phyloP scores from a whole-genome alignment of 2,888 invertebrate genomes.

The Byasa hedistus region DNA sequence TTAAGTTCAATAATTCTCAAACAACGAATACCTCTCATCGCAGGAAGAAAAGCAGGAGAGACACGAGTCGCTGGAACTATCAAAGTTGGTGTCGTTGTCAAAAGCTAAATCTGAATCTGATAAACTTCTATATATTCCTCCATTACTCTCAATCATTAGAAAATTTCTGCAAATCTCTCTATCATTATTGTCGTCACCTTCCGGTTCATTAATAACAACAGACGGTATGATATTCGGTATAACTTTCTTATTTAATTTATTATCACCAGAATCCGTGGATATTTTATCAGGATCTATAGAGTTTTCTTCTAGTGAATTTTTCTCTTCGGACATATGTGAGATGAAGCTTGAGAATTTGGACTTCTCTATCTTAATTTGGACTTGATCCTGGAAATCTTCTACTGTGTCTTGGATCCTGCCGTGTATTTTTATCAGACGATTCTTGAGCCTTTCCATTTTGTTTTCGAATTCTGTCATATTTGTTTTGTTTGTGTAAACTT shows the following conservation, averaged over 20 bases:
- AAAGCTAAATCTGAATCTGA: conserved; percentile 59
- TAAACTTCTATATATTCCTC: conserved; percentile 53
- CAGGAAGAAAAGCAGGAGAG: conserved; percentile 57
- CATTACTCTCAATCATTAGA: conserved; percentile 56
- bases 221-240: conserved; percentile 51
- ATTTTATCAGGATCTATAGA: conserved; percentile 39
- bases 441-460: conserved; percentile 63
- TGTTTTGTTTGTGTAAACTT: not conserved
- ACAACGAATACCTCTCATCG: conserved; percentile 57
- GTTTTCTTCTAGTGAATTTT: conserved; percentile 53
- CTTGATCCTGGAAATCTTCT: conserved; percentile 69
- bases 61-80: conserved; percentile 62
- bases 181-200: conserved; percentile 39
- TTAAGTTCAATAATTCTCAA: not conserved
- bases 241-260: conserved; percentile 28
- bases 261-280: conserved; percentile 46
- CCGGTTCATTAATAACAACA: conserved; percentile 58
- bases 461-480: conserved; percentile 60
- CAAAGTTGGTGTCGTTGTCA: conserved; percentile 46
- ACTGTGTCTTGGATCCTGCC: conserved; percentile 67
- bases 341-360: conserved; percentile 57
- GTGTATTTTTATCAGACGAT: conserved; percentile 59
- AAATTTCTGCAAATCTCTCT: conserved; percentile 58
- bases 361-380: conserved; percentile 62
- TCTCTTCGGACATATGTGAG: conserved; percentile 63